Conservation (phyloP, 2,113 vertebrate genomes). For the Perognathus longimembris region DNA sequence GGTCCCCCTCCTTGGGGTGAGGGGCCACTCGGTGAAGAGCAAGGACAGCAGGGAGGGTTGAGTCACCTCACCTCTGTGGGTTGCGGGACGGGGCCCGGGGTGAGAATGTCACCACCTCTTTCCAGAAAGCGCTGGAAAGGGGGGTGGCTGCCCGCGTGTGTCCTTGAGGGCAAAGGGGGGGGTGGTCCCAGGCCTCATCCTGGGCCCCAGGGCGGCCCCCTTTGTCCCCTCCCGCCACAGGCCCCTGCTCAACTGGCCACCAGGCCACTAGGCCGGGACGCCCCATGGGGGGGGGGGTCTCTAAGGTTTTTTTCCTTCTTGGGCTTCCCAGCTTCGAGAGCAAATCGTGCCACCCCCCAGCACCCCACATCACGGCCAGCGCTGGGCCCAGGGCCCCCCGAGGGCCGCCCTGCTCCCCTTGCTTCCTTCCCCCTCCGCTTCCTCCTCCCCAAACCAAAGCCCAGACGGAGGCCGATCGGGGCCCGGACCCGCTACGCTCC, state of each 20-base stretch:
- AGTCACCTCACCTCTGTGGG: no score
- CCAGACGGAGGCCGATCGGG: background rate
- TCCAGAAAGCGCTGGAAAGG: background rate
- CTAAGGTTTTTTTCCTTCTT: background rate
- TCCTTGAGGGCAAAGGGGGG: slow-evolving; percentile 33
- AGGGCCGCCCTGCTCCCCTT: fast-evolving
- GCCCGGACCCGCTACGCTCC: background rate
- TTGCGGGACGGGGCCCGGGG: no score
- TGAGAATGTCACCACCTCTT: background rate
- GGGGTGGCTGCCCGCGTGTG: background rate
- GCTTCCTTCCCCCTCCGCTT: background rate
- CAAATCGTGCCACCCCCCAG: background rate
- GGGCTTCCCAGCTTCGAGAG: background rate
- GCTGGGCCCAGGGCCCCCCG: fast-evolving
- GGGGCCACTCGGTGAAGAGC: fast-evolving
- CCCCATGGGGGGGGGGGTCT: background rate
- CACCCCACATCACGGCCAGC: background rate
- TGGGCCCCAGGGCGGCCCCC: no score
- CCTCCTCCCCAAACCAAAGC: background rate
- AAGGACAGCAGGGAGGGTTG: fast-evolving
- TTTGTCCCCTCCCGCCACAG: background rate
- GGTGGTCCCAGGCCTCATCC: background rate
- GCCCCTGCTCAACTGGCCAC: fast-evolving
- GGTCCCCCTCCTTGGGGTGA: background rate
- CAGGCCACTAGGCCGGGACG: background rate